Evolutionary conservation across 2,113 vertebrate genomes (phyloP), one percentile per base, ranked within the genome.

Genomic region (Rattus rattus): DNA sequence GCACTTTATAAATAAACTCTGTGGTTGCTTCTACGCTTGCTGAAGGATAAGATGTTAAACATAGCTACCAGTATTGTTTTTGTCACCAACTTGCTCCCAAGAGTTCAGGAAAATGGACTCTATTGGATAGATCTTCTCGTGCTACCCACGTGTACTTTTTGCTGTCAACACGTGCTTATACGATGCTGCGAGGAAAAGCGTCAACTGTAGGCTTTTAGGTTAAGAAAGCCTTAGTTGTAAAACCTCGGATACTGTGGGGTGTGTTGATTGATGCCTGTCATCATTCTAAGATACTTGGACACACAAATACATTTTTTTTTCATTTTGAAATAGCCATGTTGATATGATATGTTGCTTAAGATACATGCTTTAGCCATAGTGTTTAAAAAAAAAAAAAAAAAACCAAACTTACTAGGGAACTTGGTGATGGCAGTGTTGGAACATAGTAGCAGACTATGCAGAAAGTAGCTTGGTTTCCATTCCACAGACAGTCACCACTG

Each of bases 381-480:
- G 2, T 26, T 54, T n/a, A 4, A 54, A 11, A 54, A 54, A 43
- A 43, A 69, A 67, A 19, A 19, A 59, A 59, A 54, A 1, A 14
- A 56, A 61, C 19, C 92, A 43, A 75, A 75, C 73, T 16, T 30
- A 59, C 81, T 26, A 49, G 70, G 67, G 19, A 85, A 86, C 76
- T 36, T 10, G 43, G n/a, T 80, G 22, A 67, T 54, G 63, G 24
- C 24, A 49, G 11, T 22, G n/a, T 79, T 70, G 61, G 61, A 70
- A 7, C 47, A 30, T 12, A 56, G 61, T 54, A 65, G 14, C 39
- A 36, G 22, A 24, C 14, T 47, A 5, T 43, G 36, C 12, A 91
- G 47, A 95, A 87, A 36, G 67, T 61, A 75, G 83, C 79, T 85
- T 16, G 85, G 11, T 76, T 91, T 93, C 22, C 61, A 30, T 96